phyloP scores from a whole-genome alignment of 2,888 invertebrate genomes.

The Lithosia quadra region DNA sequence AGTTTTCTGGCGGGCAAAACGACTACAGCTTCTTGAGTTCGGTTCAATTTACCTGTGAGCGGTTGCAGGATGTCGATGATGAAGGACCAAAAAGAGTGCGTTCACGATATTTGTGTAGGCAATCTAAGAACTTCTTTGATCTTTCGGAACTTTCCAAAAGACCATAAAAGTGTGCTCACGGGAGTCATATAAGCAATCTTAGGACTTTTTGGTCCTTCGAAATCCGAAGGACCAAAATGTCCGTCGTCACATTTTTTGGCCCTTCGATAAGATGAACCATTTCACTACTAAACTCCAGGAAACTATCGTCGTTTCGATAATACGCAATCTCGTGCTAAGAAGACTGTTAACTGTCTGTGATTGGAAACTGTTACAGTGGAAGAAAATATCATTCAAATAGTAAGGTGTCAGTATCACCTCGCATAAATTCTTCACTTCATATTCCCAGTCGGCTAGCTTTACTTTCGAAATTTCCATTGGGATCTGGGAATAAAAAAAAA shows the following conservation, averaged over 20 bases:
- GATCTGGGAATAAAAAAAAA: constrained; percentile 51
- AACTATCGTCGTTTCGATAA: not conserved
- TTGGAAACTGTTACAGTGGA: not conserved
- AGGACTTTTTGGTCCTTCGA: not conserved
- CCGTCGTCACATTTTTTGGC: not conserved
- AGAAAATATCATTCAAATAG: constrained; percentile 17
- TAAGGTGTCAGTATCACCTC: constrained; percentile 41
- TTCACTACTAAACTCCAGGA: not conserved
- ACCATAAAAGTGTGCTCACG: too few relatives aligned
- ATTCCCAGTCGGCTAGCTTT: constrained; percentile 49
- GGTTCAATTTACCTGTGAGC: not conserved
- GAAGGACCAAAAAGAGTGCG: too few relatives aligned
- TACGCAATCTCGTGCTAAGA: not conserved
- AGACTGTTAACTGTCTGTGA: too few relatives aligned
- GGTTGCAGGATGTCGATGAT: too few relatives aligned
- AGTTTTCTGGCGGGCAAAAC: not conserved
- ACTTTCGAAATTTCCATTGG: constrained; percentile 48
- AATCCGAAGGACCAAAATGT: not conserved
- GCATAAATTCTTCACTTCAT: constrained; percentile 46
- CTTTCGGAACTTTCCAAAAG: too few relatives aligned
- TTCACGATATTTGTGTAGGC: too few relatives aligned
- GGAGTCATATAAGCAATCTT: too few relatives aligned
- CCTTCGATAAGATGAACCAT: not conserved
- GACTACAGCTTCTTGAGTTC: not conserved
- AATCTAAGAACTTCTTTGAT: too few relatives aligned